Base-by-base conservation (phyloP, 2,888 invertebrate genomes). In the Chrysomela aeneicollis region DNA sequence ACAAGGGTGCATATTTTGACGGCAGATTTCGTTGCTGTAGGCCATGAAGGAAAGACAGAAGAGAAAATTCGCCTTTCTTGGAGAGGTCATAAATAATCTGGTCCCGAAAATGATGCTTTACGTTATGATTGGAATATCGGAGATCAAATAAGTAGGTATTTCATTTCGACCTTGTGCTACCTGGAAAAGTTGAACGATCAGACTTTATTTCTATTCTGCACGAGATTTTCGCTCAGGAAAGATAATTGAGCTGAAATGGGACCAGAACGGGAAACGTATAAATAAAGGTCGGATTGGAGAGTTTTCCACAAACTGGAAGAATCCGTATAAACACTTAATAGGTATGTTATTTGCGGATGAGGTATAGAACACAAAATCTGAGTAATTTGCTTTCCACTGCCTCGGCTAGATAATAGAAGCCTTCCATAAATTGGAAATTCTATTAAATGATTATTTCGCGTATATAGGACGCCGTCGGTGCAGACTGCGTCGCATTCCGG, bases 1-100 rank as follows among this genome's bases (percentile, higher is more conserved):
- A 57, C 42, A 46, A 46, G 57, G 57, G 57, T 57, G 57, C 57
- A 57, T 57, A 57, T 46, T 57, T 46, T 46, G 57, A 57, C 46
- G 46, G 17, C 42, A 21, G 37, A 26, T 26, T 57, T 46, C 30
- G 42, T 46, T 57, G 57, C 57, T 46, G 42, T 30, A 32, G 57
- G 57, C 57, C 12, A 17, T 46, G 37, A 46, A 47, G 26, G 46
- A 26, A 57, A 57, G 21, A 46, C 22, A 57, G 22, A 42, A 57
- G 46, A 17, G 46, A 54, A 32, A 17, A 19, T 21, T 55, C 55
- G n/a, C 22, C 19, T 35, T 19, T n/a, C n/a, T n/a, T 54, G 19
- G 54, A 19, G n/a, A 52, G 10, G 21, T 26, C 6, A 26, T 26
- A 26, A 26, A 26, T 26, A 26, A 26, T 26, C 26, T 26, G 26